Evolutionary conservation across 2,888 invertebrate genomes (phyloP).

Genomic region (Sceliomorpha sp.): DNA sequence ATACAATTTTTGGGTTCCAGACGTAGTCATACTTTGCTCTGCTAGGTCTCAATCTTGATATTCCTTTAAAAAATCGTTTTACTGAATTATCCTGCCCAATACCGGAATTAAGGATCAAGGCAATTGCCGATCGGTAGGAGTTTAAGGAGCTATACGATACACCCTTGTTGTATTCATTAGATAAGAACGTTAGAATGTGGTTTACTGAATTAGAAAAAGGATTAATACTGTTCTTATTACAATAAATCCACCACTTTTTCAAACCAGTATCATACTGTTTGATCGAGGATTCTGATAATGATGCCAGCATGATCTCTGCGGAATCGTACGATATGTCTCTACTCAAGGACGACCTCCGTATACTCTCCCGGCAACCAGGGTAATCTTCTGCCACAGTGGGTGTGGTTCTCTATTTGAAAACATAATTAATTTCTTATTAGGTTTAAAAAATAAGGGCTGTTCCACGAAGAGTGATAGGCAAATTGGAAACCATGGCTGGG

Average conservation of each 20-base stretch:
- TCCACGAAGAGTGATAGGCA: conserved; percentile 19
- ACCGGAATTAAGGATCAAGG: conserved; percentile 15
- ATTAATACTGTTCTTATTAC: conserved; percentile 1
- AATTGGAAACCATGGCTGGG: conserved; percentile 60
- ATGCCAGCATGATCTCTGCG: conserved; percentile 22
- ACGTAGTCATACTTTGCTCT: conserved; percentile 28
- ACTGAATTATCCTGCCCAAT: conserved; percentile 10
- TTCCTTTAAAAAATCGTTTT: conserved; percentile 29
- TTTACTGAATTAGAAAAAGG: background rate
- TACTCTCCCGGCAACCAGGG: conserved; percentile 12
- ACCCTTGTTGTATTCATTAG: background rate
- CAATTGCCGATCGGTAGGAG: conserved; percentile 27
- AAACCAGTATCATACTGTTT: conserved; percentile 37
- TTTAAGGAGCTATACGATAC: conserved; percentile 11
- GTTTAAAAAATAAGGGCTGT: conserved; percentile 29
- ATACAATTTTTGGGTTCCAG: conserved; percentile 30
- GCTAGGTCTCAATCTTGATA: conserved; percentile 19
- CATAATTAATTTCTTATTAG: conserved; percentile 9
- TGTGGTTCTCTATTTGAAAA: conserved; percentile 13
- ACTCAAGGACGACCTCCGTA: background rate
- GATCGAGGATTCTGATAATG: conserved; percentile 18
- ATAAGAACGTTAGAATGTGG: conserved; percentile 11
- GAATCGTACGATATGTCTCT: conserved; percentile 21
- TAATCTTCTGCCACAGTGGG: conserved; percentile 6
- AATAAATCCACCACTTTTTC: conserved; percentile 43